Conservation (phyloP, 1,140 invertebrate species). For the Cepaea nemoralis region DNA sequence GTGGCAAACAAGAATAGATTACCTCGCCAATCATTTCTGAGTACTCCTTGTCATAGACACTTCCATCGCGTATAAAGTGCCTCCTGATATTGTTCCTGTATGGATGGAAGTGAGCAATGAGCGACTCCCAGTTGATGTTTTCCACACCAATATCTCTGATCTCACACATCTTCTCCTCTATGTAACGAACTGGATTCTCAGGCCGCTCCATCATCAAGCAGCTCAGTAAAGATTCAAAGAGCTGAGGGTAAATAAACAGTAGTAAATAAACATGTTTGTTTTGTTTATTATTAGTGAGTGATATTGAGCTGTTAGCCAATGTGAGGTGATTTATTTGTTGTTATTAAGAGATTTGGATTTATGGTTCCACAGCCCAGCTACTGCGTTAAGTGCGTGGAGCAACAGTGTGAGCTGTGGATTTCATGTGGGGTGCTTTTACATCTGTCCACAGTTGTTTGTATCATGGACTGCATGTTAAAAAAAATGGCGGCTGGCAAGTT, state of each 20-base stretch:
- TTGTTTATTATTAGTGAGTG: no score
- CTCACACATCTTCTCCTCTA: constrained; percentile 65
- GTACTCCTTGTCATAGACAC: constrained; percentile 64
- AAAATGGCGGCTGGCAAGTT: no score
- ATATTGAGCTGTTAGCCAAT: no score
- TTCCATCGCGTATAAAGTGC: constrained; percentile 62
- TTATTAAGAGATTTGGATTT: no score
- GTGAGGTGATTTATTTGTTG: no score
- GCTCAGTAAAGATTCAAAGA: constrained; percentile 68
- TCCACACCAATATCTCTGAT: constrained; percentile 63
- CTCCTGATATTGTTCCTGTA: constrained; percentile 60
- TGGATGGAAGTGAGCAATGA: constrained; percentile 66
- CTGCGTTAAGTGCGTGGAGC: no score
- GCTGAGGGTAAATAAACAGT: constrained; percentile 47
- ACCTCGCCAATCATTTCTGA: constrained; percentile 47
- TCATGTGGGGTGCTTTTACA: no score
- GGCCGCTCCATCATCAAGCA: constrained; percentile 68
- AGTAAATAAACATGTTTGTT: no score
- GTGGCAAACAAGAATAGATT: not conserved
- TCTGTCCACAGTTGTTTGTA: no score
- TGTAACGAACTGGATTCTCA: constrained; percentile 65
- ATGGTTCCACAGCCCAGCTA: no score
- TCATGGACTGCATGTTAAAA: no score
- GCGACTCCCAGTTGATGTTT: constrained; percentile 70
- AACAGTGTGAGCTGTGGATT: no score